phyloP scores from a whole-genome alignment of 2,797 vertebrate species.

The Nyctibius grandis region DNA sequence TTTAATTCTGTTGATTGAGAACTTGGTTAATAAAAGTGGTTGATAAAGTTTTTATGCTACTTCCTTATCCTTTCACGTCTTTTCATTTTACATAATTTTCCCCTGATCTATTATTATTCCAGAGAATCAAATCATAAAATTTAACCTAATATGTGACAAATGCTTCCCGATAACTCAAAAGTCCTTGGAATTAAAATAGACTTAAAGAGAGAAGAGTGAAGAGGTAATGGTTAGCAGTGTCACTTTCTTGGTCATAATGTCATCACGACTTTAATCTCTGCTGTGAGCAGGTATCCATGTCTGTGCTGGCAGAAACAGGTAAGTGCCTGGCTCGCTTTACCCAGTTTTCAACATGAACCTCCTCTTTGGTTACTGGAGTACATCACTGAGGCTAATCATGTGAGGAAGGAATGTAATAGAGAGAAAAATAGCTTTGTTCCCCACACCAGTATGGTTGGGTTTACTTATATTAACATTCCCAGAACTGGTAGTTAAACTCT shows the following conservation, averaged over 20 bases:
- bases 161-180: background rate
- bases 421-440: background rate
- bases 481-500: accelerated
- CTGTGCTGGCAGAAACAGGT: background rate
- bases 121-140: background rate
- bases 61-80: background rate
- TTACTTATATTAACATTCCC: background rate
- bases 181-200: background rate
- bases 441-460: accelerated
- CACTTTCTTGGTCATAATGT: accelerated
- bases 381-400: accelerated
- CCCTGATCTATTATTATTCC: background rate
- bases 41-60: background rate
- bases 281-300: accelerated
- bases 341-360: background rate
- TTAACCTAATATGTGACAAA: background rate
- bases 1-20: background rate
- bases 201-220: background rate
- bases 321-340: background rate
- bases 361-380: too few species aligned
- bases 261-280: accelerated
- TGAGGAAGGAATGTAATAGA: background rate
- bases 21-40: background rate
- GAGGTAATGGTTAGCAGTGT: background rate
- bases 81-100: background rate